phyloP scores from a whole-genome alignment of 2,113 vertebrate species.

The Aptenodytes forsteri region DNA sequence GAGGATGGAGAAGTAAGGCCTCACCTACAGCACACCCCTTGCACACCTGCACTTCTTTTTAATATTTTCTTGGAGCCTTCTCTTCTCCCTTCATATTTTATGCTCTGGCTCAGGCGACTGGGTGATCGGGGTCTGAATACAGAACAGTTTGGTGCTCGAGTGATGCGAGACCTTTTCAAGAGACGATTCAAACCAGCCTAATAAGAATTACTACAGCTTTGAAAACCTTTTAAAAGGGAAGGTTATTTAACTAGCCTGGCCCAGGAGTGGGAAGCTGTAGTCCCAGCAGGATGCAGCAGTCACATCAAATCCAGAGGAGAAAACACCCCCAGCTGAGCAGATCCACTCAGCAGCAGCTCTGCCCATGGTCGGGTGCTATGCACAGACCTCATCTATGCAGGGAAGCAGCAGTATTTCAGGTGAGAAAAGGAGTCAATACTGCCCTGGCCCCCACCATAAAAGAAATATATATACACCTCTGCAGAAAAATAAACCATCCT shows the following conservation, averaged over 20 bases:
- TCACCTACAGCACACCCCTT: background rate
- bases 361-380: background rate
- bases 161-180: background rate
- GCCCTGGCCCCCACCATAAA: background rate
- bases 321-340: background rate
- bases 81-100: background rate
- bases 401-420: background rate
- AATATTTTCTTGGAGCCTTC: background rate
- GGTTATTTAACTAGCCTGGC: background rate
- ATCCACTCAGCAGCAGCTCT: background rate
- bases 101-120: background rate
- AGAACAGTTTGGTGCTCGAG: background rate
- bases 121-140: background rate
- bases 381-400: background rate
- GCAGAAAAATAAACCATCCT: background rate
- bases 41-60: background rate
- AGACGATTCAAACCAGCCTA: background rate
- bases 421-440: background rate
- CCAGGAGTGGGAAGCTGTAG: background rate
- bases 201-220: constrained; percentile 1
- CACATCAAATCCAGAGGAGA: background rate
- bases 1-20: background rate
- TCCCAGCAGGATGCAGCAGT: background rate
- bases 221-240: background rate
- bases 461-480: background rate